Conservation (phyloP, 2,888 invertebrate species). For the Lampropteryx suffumata region DNA sequence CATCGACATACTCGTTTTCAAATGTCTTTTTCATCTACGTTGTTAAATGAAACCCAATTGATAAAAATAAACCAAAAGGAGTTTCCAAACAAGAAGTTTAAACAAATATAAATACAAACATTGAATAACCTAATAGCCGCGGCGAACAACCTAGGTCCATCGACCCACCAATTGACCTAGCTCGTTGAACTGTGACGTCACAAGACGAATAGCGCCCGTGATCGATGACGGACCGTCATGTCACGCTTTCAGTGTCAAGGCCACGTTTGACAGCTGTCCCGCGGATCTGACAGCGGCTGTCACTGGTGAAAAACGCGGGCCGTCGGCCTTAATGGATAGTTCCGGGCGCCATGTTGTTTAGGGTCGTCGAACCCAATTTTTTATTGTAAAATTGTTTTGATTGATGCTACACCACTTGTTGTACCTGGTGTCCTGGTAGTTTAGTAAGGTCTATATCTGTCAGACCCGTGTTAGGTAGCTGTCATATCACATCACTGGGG, state of each 20-base stretch:
- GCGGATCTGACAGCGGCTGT: constrained; percentile 39
- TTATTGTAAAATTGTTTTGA: constrained; percentile 31
- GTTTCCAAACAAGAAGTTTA: no score
- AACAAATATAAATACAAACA: no score
- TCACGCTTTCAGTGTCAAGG: constrained; percentile 41
- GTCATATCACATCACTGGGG: constrained; percentile 15
- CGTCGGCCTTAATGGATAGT: constrained; percentile 80
- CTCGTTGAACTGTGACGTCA: constrained; percentile 32
- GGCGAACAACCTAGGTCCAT: constrained; percentile 15
- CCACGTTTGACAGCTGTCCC: constrained; percentile 41
- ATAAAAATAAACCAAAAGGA: no score
- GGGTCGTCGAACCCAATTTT: constrained; percentile 53
- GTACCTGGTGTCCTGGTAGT: constrained; percentile 23
- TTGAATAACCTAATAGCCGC: neutral
- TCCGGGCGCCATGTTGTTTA: constrained; percentile 50
- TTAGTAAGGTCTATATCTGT: constrained; percentile 17
- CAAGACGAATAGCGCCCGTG: constrained; percentile 36
- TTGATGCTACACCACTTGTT: constrained; percentile 34
- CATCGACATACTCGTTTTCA: no score
- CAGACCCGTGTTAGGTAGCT: constrained; percentile 15
- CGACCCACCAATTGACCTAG: constrained; percentile 31
- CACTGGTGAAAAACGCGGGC: constrained; percentile 63
- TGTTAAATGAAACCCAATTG: no score
- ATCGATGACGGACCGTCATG: constrained; percentile 39
- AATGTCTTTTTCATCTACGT: no score